These are phyloP conservation scores for Acanthochromis polyacanthus DNA, from an alignment of 2,113 vertebrate genomes.

Conservation along the genomic window DNA sequence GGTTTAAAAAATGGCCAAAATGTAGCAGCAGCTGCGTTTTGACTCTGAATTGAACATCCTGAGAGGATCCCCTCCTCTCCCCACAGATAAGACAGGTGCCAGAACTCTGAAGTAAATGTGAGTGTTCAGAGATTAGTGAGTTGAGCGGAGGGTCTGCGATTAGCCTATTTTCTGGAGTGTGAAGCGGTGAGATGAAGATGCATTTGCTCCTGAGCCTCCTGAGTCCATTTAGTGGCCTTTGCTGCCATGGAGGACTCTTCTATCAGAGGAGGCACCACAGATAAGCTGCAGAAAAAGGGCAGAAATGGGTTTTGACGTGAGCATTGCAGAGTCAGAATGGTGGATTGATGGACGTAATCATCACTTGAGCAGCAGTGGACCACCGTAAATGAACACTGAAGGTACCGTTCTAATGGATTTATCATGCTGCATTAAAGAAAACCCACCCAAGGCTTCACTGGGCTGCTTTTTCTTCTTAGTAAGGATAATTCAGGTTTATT, in stretches of 20 bases:
- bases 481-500: neutral
- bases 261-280: constrained; percentile 6
- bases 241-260: neutral
- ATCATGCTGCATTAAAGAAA: neutral
- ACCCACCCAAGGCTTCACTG: neutral
- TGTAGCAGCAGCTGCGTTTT: neutral
- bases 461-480: neutral
- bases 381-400: constrained; percentile 16
- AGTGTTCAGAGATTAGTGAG: constrained; percentile 44
- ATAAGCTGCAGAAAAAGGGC: constrained; percentile 15
- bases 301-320: constrained; percentile 21
- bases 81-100: constrained; percentile 35
- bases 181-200: constrained; percentile 57
- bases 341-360: constrained; percentile 36
- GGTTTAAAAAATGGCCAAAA: neutral
- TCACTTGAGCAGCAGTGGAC: constrained; percentile 20
- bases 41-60: neutral
- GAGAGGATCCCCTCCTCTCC: neutral
- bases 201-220: constrained; percentile 15
- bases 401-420: constrained; percentile 14
- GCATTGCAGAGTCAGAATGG: neutral
- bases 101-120: constrained; percentile 35
- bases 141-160: constrained; percentile 8
- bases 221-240: constrained; percentile 43
- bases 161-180: constrained; percentile 59